Evolutionary conservation across 1,140 invertebrate species (phyloP).

Genomic region (Aphis gossypii): DNA sequence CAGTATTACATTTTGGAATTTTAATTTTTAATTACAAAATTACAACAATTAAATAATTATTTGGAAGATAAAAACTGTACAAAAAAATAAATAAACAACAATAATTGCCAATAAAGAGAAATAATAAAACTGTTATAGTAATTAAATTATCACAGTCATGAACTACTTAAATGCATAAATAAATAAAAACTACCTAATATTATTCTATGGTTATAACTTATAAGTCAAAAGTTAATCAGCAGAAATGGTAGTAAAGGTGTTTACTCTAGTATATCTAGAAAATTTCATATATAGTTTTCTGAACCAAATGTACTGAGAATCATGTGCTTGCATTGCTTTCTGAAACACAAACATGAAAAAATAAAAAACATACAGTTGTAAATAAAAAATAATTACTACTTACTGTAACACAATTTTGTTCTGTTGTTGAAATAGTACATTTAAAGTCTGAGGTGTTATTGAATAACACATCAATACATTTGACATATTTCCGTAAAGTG

Average conservation of each 20-base stretch:
- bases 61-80: not conserved
- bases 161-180: constrained; percentile 1
- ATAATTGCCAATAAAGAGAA: not conserved
- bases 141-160: constrained; percentile 53
- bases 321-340: constrained; percentile 83
- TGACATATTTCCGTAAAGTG: constrained; percentile 86
- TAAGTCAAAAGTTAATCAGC: constrained; percentile 69
- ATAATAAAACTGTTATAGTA: not conserved
- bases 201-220: constrained; percentile 66
- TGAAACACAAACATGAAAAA: constrained; percentile 35
- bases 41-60: not conserved
- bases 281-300: constrained; percentile 87
- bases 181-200: not conserved
- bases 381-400: not conserved
- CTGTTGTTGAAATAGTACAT: constrained; percentile 69
- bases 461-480: constrained; percentile 81
- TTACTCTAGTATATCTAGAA: constrained; percentile 90
- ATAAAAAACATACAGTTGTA: not conserved
- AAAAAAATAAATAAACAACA: not conserved
- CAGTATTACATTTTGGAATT: not conserved
- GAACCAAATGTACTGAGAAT: constrained; percentile 93
- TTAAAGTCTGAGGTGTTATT: constrained; percentile 77
- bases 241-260: constrained; percentile 79
- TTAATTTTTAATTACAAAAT: not conserved
- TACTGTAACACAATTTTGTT: constrained; percentile 63